Conservation (phyloP, 2,797 vertebrate species). For the Uromys caudimaculatus region DNA sequence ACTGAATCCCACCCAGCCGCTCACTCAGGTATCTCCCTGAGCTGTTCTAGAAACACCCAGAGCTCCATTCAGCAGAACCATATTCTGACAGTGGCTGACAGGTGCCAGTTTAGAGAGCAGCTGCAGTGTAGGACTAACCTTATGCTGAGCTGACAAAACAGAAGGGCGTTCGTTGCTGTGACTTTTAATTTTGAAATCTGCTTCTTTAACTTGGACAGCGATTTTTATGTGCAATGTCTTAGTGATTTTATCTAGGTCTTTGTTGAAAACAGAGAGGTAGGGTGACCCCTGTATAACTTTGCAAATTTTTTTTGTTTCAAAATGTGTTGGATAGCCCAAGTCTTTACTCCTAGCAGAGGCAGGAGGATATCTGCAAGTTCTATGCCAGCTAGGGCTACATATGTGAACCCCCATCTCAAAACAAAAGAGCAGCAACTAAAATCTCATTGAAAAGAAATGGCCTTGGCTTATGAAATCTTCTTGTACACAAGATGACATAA, state of each 20-base stretch:
- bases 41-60: background rate
- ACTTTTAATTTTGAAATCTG: constrained; percentile 6
- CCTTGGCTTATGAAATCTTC: constrained; percentile 19
- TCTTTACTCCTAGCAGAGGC: background rate
- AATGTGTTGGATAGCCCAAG: background rate
- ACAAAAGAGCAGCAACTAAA: background rate
- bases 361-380: background rate
- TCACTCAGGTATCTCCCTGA: background rate
- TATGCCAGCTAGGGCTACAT: background rate
- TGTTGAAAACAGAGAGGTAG: constrained; percentile 28
- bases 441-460: background rate
- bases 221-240: background rate
- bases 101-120: background rate
- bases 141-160: background rate
- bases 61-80: too few species aligned
- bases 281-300: background rate
- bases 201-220: background rate
- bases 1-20: background rate
- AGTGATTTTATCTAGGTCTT: background rate
- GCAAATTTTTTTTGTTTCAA: background rate
- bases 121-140: background rate
- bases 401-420: background rate
- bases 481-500: background rate
- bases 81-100: background rate
- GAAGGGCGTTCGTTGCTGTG: background rate